Base-by-base conservation (phyloP, 2,113 vertebrate species). In the Cephalopterus ornatus region DNA sequence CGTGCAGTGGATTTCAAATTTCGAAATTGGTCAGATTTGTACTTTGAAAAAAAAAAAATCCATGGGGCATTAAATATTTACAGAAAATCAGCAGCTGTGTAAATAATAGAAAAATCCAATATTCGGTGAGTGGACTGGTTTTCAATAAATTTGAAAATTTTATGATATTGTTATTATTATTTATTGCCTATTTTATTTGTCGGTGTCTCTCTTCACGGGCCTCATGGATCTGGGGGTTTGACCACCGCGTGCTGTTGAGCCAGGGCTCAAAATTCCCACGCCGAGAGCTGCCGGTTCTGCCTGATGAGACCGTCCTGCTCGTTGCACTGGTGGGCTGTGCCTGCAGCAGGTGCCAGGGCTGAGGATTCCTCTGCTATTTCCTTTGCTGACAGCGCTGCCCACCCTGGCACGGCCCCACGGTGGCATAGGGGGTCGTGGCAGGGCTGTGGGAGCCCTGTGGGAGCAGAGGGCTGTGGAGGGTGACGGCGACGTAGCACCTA, bases 91-190 rank as follows among this genome's bases (percentile, higher is more conserved):
- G 96, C 90, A 92, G 96, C 96, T 72, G 92, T 32, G 92, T 96
- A 93, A 97, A 96, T 95, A 97, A 96, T 93, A 78, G 93, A 96
- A 74, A 96, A 92, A 96, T 83, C 83, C 96, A 78, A 95, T 95
- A 90, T 81, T 81, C 44, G 23, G 83, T 22, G 44, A 91, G 79
- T 47, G 85, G 95, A 90, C 59, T 8, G 23, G 88, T 91, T 96
- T 94, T 94, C 96, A 94, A 97, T 96, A 95, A 92, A 94, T 94
- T 94, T 96, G 96, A 96, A 96, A 95, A 78, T 96, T 96, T 96
- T 96, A 97, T 97, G 88, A 95, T 95, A 97, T 96, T 93, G 92
- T 96, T 95, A 88, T 97, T 94, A 95, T 96, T 97, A 96, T 97
- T 97, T 96, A 97, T 97, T 92, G 96, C 95, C 95, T 89, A 13